A percentile compares a stretch with the other conserved stretches of the same genome.
Conservation (phyloP, 2,113 vertebrate species). For the Stigmatopora argus region DNA sequence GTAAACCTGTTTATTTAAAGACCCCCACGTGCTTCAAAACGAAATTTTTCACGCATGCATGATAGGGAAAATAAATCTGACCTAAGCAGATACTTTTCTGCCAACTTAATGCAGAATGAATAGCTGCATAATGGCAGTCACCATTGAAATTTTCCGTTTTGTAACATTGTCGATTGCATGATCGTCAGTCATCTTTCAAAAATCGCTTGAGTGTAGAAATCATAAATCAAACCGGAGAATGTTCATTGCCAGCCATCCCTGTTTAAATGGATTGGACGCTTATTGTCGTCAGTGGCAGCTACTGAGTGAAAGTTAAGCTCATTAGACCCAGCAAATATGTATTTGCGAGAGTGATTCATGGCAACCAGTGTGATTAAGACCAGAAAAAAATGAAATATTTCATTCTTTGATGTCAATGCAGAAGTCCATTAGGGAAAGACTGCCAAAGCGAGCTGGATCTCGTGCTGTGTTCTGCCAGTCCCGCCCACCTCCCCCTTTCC, state of each 20-base stretch:
- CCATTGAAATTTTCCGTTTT: constrained; percentile 37
- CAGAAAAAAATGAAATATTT: not conserved
- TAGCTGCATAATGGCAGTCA: not conserved
- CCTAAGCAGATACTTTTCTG: constrained; percentile 27
- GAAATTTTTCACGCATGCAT: not conserved
- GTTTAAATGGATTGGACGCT: not conserved
- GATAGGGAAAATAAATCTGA: constrained; percentile 31
- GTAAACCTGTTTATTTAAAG: not conserved
- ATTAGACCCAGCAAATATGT: not conserved
- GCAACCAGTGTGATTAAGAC: not conserved
- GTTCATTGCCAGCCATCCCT: not conserved
- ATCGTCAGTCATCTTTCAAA: constrained; percentile 11
- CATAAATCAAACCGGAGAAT: not conserved
- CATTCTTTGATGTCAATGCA: not conserved
- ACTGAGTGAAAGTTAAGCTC: too few relatives aligned
- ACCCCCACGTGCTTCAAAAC: not conserved
- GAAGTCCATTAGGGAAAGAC: not conserved
- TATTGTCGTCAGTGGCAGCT: constrained; percentile 20
- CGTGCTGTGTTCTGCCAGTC: not conserved
- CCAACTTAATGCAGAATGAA: constrained; percentile 20
- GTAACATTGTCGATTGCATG: too few relatives aligned
- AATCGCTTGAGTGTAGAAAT: constrained; percentile 17
- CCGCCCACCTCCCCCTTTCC: not conserved
- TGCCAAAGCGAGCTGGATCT: constrained; percentile 3
- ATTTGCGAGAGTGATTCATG: not conserved